Percentiles rank a stretch among this genome's conserved stretches.
These are phyloP conservation scores for Danionella cerebrum DNA, from an alignment of 2,113 vertebrate species.

Conservation along the genomic window DNA sequence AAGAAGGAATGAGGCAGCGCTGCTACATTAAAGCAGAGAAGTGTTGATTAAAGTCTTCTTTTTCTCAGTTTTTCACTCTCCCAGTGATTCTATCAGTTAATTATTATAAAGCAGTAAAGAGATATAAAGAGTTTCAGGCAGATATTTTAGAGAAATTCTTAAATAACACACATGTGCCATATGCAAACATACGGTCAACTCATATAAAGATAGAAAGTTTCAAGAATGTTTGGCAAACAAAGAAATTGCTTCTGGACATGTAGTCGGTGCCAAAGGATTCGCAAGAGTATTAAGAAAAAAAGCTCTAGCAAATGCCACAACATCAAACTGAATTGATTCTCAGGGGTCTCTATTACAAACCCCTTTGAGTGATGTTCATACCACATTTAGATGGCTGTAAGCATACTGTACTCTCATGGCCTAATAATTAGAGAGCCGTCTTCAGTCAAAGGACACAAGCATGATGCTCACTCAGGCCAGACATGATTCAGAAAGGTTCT, in stretches of 20 bases:
- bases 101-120: slow-evolving; percentile 5
- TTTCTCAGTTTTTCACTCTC: not conserved
- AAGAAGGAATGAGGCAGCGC: not conserved
- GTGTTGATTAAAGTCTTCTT: slow-evolving; percentile 6
- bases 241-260: slow-evolving; percentile 4
- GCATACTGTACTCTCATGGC: not conserved
- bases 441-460: not conserved
- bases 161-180: not conserved
- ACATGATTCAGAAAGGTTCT: not conserved
- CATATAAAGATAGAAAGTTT: slow-evolving; percentile 7
- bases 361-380: too few relatives aligned
- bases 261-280: slow-evolving; percentile 7
- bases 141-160: not conserved
- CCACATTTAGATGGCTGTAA: not conserved
- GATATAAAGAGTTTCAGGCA: not conserved
- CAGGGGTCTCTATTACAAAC: not conserved
- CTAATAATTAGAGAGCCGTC: slow-evolving; percentile 12
- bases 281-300: slow-evolving; percentile 4
- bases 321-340: slow-evolving; percentile 14
- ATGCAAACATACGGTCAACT: slow-evolving; percentile 11
- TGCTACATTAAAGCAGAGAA: slow-evolving; percentile 12
- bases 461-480: not conserved
- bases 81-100: not conserved
- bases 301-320: not conserved
- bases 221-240: slow-evolving; percentile 5